phyloP scores from a whole-genome alignment of 2,797 vertebrate species.

The Xerus rutilus region DNA sequence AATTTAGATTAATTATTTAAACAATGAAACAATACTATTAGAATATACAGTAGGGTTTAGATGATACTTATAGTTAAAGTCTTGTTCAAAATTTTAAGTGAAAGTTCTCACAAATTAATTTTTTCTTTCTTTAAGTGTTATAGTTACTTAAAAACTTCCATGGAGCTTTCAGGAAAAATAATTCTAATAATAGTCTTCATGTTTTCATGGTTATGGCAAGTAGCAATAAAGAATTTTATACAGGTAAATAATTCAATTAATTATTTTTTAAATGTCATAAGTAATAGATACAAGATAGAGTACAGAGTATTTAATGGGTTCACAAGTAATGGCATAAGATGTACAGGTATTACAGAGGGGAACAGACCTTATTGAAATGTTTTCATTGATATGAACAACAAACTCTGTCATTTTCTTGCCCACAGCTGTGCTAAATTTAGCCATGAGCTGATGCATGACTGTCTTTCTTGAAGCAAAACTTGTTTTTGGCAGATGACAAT shows the following conservation, averaged over 20 bases:
- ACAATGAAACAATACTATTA: neutral
- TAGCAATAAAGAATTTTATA: neutral
- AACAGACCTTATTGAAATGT: neutral
- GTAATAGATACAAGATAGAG: neutral
- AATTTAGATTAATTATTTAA: conserved; percentile 1
- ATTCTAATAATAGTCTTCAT: neutral
- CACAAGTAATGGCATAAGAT: neutral
- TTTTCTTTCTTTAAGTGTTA: neutral
- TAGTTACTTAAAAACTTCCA: neutral
- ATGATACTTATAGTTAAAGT: neutral
- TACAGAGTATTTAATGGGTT: neutral
- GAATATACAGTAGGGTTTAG: neutral
- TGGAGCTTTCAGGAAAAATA: neutral
- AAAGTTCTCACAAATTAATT: neutral
- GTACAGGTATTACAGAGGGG: neutral
- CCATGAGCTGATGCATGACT: neutral
- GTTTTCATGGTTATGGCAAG: neutral
- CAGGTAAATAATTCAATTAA: neutral
- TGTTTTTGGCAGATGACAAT: neutral
- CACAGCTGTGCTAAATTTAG: neutral
- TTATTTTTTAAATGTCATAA: neutral
- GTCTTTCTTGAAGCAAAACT: conserved; percentile 5
- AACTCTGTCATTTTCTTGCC: neutral
- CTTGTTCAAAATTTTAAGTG: neutral
- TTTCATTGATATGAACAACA: neutral